Conservation (phyloP, 1,140 invertebrate species). For the Teleopsis dalmanni region DNA sequence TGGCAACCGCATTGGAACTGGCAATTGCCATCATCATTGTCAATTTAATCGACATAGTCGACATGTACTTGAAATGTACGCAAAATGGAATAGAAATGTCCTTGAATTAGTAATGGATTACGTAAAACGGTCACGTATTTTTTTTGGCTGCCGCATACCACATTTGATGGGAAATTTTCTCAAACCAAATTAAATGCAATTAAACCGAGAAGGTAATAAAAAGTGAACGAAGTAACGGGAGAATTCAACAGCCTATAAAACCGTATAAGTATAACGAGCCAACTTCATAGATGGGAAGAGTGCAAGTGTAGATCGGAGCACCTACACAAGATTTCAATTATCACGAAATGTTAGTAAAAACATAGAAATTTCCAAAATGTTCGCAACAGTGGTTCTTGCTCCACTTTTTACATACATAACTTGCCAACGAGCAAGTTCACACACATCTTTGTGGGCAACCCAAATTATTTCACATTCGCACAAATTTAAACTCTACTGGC, state of each 20-base stretch:
- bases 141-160: conserved; percentile 2
- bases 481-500: conserved; percentile 5
- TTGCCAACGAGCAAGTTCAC: not conserved
- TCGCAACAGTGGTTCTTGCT: not conserved
- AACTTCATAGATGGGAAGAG: no score
- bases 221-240: no score
- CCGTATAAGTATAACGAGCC: no score
- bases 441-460: conserved; percentile 9
- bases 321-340: conserved; percentile 9
- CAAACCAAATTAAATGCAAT: conserved; percentile 5
- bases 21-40: not conserved
- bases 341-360: not conserved
- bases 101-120: conserved; percentile 13
- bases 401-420: no score
- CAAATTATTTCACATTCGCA: conserved; percentile 8
- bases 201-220: conserved; percentile 7
- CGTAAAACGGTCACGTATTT: conserved; percentile 13
- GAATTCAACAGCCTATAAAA: no score
- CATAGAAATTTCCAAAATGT: conserved; percentile 1
- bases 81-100: not conserved
- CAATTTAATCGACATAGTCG: no score
- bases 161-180: not conserved
- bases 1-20: no score
- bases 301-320: not conserved
- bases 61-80: not conserved